phyloP scores from a whole-genome alignment of 2,113 vertebrate genomes.

The Microcebus lehilahytsara region DNA sequence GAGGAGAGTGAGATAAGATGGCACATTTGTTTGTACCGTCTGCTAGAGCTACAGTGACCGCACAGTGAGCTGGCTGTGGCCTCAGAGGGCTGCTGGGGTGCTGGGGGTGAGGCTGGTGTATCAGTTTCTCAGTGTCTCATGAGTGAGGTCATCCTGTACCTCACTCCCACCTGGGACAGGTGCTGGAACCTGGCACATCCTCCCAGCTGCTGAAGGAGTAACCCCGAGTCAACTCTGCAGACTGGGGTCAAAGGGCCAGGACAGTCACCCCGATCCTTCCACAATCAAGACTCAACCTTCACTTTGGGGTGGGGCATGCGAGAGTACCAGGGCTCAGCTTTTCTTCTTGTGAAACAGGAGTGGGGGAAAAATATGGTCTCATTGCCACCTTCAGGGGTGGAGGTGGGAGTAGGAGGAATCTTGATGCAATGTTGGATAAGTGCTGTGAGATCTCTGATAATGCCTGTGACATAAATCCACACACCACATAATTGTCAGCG shows the following conservation, averaged over 20 bases:
- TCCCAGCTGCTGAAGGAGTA: not conserved
- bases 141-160: not conserved
- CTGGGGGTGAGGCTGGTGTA: not conserved
- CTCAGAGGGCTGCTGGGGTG: not conserved
- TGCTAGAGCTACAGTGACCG: not conserved
- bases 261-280: not conserved
- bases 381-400: not conserved
- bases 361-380: not conserved
- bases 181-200: not conserved
- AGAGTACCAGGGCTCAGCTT: not conserved
- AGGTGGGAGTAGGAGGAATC: not conserved
- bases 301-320: not conserved
- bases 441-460: not conserved
- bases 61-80: too few relatives aligned
- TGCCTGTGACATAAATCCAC: not conserved
- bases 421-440: not conserved
- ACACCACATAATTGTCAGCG: not conserved
- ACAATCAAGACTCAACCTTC: not conserved
- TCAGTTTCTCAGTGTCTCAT: not conserved
- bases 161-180: not conserved
- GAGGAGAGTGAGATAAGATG: not conserved
- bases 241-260: not conserved
- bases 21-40: rapidly evolving
- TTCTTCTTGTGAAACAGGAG: constrained; percentile 40
- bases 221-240: not conserved